These are phyloP conservation scores for Perca fluviatilis DNA, from an alignment of 2,113 vertebrate species.

Conservation along the genomic window DNA sequence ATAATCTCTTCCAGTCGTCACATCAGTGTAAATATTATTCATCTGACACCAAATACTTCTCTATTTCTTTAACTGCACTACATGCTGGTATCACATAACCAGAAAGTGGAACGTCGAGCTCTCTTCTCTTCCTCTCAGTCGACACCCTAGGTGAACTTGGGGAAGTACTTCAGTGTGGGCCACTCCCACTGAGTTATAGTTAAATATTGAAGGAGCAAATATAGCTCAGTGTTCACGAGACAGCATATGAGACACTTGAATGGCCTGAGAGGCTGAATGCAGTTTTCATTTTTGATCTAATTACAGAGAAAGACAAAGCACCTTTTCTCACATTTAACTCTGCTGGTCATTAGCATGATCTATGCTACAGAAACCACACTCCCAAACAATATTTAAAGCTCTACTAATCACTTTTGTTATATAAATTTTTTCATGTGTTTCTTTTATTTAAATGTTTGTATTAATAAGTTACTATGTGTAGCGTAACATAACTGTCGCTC, in stretches of 20 bases:
- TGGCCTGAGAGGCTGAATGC: neutral
- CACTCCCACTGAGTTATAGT: slow-evolving; percentile 23
- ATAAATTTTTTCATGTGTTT: too few relatives aligned
- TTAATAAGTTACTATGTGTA: too few relatives aligned
- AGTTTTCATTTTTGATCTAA: neutral
- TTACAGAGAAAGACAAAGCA: neutral
- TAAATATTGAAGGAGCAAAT: slow-evolving; percentile 31
- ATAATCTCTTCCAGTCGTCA: slow-evolving; percentile 30
- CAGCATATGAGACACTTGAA: neutral
- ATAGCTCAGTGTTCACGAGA: slow-evolving; percentile 36
- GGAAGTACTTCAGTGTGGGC: slow-evolving; percentile 17
- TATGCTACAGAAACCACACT: neutral
- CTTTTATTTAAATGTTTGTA: neutral
- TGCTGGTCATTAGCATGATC: neutral
- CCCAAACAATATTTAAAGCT: too few relatives aligned
- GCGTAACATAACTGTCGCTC: too few relatives aligned
- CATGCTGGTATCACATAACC: slow-evolving; percentile 23
- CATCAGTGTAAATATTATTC: neutral
- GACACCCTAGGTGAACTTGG: slow-evolving; percentile 16
- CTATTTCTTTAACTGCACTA: slow-evolving; percentile 26
- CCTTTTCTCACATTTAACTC: too few relatives aligned
- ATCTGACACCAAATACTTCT: slow-evolving; percentile 15
- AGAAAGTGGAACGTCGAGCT: slow-evolving; percentile 1
- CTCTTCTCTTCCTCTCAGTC: slow-evolving; percentile 14
- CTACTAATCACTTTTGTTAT: too few relatives aligned